These are phyloP conservation scores for Archivesica marissinica DNA, from an alignment of 1,140 invertebrate genomes.

Conservation along the genomic window DNA sequence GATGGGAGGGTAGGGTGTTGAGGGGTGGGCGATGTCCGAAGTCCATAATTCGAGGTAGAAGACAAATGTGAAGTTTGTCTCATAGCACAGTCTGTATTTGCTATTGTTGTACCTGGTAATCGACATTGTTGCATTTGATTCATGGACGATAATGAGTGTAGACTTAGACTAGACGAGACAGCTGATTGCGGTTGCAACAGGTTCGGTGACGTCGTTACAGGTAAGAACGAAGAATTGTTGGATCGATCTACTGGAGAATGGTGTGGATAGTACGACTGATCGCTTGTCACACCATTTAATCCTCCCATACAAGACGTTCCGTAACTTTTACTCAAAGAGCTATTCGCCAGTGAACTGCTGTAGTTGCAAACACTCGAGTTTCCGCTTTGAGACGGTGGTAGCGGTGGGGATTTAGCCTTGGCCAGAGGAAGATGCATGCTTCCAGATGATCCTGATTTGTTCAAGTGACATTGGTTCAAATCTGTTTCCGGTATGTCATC, in stretches of 20 bases:
- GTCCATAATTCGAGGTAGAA: constrained; percentile 70
- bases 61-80: constrained; percentile 70
- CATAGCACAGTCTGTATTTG: constrained; percentile 73
- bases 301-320: constrained; percentile 63
- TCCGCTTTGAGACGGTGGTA: constrained; percentile 10
- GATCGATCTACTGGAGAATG: constrained; percentile 70
- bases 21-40: constrained; percentile 69
- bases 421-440: constrained; percentile 41
- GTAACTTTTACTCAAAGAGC: constrained; percentile 42
- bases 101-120: constrained; percentile 64
- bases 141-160: constrained; percentile 66
- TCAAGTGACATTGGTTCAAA: constrained; percentile 65
- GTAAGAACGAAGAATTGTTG: constrained; percentile 71
- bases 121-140: constrained; percentile 78
- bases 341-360: constrained; percentile 33
- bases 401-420: constrained; percentile 55
- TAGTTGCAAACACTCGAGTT: constrained; percentile 23
- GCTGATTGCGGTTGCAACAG: constrained; percentile 65
- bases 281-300: constrained; percentile 31
- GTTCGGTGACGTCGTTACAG: constrained; percentile 69
- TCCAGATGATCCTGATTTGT: constrained; percentile 58
- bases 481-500: constrained; percentile 67
- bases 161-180: constrained; percentile 67
- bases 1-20: constrained; percentile 76
- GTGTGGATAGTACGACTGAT: constrained; percentile 77